Evolutionary conservation across 2,797 vertebrate species (phyloP).

Genomic region (Lagocephalus sceleratus): DNA sequence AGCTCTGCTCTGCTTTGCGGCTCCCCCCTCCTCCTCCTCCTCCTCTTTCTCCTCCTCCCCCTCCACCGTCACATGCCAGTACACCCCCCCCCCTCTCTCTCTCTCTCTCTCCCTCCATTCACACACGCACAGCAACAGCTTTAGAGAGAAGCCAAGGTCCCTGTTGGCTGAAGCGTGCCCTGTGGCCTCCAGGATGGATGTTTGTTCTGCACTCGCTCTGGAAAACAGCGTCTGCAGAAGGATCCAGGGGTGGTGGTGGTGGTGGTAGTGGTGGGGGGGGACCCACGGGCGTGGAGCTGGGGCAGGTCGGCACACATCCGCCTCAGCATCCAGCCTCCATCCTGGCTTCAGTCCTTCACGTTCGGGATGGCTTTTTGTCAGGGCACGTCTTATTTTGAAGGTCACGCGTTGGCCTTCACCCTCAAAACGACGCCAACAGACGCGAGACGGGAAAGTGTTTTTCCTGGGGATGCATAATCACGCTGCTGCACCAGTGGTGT

Average conservation of each 20-base stretch:
- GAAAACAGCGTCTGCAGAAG: not conserved
- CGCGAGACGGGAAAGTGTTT: too few species aligned
- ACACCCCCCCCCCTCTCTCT: slow-evolving; percentile 3
- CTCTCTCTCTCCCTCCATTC: not conserved
- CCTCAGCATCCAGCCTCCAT: too few species aligned
- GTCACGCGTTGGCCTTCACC: too few species aligned
- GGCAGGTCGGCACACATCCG: not conserved
- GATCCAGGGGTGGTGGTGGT: slow-evolving; percentile 38
- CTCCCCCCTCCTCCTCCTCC: slow-evolving; percentile 21
- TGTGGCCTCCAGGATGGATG: not conserved
- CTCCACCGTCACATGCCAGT: slow-evolving; percentile 60
- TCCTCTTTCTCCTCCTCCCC: slow-evolving; percentile 29
- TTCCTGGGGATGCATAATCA: too few species aligned
- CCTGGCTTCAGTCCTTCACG: too few species aligned
- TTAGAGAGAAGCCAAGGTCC: slow-evolving; percentile 38
- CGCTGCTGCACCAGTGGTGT: too few species aligned
- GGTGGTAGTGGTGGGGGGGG: slow-evolving; percentile 36
- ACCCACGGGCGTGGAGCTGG: too few species aligned
- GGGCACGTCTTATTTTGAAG: too few species aligned
- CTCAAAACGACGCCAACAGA: too few species aligned
- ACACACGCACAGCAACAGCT: slow-evolving; percentile 12
- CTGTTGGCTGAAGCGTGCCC: slow-evolving; percentile 3
- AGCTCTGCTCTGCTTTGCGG: slow-evolving; percentile 40
- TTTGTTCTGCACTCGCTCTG: slow-evolving; percentile 1
- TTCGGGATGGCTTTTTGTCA: too few species aligned